Evolutionary conservation across 2,113 vertebrate species (phyloP).

Genomic region (Hepsetus odoe): DNA sequence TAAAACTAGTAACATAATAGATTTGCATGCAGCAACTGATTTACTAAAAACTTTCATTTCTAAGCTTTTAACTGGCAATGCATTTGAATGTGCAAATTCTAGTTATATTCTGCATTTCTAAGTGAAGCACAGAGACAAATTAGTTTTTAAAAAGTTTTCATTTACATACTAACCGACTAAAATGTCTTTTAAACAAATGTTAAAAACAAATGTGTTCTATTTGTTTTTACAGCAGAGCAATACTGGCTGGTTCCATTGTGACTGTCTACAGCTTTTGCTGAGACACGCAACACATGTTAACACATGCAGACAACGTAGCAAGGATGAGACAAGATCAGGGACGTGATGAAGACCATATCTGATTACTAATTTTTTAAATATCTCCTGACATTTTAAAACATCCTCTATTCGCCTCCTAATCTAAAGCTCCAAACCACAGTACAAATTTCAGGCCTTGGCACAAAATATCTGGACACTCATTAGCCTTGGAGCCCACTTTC

Average conservation of each 20-base stretch:
- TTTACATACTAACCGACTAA: no score
- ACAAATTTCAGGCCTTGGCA: not conserved
- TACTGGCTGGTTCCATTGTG: not conserved
- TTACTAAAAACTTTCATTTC: not conserved
- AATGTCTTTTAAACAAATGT: no score
- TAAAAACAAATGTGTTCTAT: no score
- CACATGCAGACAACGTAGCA: not conserved
- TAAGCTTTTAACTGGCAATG: not conserved
- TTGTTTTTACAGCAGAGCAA: no score
- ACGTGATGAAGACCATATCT: not conserved
- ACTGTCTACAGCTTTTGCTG: not conserved
- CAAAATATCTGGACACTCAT: constrained; percentile 18
- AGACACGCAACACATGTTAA: no score
- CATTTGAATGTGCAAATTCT: not conserved
- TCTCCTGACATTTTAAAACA: not conserved
- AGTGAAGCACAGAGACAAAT: not conserved
- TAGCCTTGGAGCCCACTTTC: not conserved
- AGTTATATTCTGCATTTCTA: not conserved
- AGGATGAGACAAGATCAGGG: not conserved
- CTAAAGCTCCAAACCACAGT: not conserved
- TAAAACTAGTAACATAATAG: not conserved
- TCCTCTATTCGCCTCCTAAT: not conserved
- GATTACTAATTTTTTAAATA: no score
- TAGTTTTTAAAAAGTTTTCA: not conserved
- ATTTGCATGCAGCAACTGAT: not conserved